phyloP scores from a whole-genome alignment of 2,888 invertebrate species.

The Rugalucina vietnamica region DNA sequence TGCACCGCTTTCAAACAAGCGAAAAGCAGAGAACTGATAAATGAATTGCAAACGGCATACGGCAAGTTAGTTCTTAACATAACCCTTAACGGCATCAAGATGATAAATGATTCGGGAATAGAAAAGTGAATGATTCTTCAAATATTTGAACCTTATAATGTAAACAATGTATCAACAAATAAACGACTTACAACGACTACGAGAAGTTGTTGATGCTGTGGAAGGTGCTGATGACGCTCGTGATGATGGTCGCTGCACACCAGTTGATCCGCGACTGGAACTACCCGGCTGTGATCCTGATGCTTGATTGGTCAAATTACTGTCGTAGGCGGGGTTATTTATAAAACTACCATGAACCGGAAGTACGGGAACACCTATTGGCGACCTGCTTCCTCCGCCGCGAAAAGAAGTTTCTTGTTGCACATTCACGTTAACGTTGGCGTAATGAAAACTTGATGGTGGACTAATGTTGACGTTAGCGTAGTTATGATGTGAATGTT shows the following conservation, averaged over 20 bases:
- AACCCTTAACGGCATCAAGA: no score
- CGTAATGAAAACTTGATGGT: neutral
- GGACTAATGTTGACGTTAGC: constrained; percentile 29
- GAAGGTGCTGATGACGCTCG: constrained; percentile 55
- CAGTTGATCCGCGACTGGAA: neutral
- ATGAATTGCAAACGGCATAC: no score
- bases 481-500: constrained; percentile 37
- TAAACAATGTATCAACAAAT: no score
- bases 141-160: no score
- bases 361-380: constrained; percentile 53
- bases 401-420: neutral
- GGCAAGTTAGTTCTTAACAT: no score
- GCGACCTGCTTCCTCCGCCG: constrained; percentile 10
- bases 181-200: constrained; percentile 46
- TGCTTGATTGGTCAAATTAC: constrained; percentile 28
- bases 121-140: no score
- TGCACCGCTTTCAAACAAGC: no score
- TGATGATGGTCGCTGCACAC: constrained; percentile 37
- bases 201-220: constrained; percentile 51
- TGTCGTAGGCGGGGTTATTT: constrained; percentile 44
- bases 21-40: no score
- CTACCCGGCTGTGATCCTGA: constrained; percentile 8
- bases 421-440: neutral
- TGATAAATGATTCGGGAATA: no score
- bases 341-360: constrained; percentile 52